Conservation (phyloP, 2,888 invertebrate species). For the Oscheius sp. region DNA sequence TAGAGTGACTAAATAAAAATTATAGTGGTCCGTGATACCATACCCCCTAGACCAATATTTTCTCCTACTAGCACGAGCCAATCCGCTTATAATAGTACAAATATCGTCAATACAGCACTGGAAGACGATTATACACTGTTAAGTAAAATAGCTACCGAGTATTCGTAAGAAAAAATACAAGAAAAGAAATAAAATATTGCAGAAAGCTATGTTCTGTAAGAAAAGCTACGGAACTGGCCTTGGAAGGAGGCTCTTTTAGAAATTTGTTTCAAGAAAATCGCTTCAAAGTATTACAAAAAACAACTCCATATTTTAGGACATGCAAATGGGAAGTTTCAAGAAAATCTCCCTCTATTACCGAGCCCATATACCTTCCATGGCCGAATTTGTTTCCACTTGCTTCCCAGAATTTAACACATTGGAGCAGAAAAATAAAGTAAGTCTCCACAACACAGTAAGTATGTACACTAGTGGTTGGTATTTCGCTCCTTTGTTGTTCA, state of each 20-base stretch:
- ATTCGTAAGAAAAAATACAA: too few relatives aligned
- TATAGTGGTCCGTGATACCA: slow-evolving; percentile 2
- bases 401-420: slow-evolving; percentile 13
- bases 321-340: neutral
- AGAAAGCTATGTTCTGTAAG: slow-evolving; percentile 11
- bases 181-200: neutral
- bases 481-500: slow-evolving; percentile 13
- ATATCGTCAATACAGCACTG: neutral
- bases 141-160: too few relatives aligned
- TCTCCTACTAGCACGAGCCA: neutral
- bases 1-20: neutral
- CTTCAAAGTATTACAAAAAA: neutral
- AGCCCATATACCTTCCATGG: slow-evolving; percentile 21
- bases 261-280: too few relatives aligned
- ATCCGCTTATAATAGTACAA: neutral
- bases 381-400: slow-evolving; percentile 1
- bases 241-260: neutral
- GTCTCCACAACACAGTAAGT: neutral
- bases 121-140: too few relatives aligned
- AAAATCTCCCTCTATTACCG: neutral
- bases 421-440: neutral
- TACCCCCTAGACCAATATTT: neutral
- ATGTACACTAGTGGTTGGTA: neutral
- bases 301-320: neutral
- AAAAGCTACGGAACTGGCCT: slow-evolving; percentile 18